Evolutionary conservation across 2,797 vertebrate genomes (phyloP).

Genomic region (Tolypeutes matacus): DNA sequence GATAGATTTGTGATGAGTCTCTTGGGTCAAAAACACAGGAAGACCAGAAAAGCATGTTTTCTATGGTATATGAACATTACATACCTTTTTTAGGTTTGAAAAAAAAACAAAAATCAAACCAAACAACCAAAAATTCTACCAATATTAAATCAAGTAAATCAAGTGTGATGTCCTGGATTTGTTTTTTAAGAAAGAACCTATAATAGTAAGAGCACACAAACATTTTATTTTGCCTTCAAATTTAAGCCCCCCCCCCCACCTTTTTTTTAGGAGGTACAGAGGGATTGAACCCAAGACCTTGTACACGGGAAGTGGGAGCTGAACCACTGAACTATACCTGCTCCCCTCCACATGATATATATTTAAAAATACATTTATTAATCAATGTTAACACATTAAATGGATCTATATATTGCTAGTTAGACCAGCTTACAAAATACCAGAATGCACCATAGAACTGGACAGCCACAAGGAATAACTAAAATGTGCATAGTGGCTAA

Average conservation of each 20-base stretch:
- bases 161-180: not conserved
- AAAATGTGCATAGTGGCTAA: slow-evolving; percentile 95
- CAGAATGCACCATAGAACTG: slow-evolving; percentile 94
- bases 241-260: not conserved
- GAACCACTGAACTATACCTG: too few relatives aligned
- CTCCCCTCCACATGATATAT: too few relatives aligned
- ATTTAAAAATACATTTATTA: slow-evolving; percentile 98
- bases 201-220: not conserved
- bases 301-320: too few relatives aligned
- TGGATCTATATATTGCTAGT: slow-evolving; percentile 96
- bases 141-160: not conserved
- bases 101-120: not conserved
- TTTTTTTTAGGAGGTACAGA: too few relatives aligned
- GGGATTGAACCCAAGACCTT: too few relatives aligned
- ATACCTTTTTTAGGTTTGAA: not conserved
- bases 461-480: slow-evolving; percentile 94
- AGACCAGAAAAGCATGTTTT: not conserved
- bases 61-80: not conserved
- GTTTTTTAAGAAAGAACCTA: not conserved
- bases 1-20: not conserved
- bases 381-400: slow-evolving; percentile 99
- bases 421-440: slow-evolving; percentile 95
- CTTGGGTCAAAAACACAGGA: not conserved
- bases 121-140: not conserved
- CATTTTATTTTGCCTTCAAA: not conserved